A percentile compares a stretch with the other conserved stretches of the same genome.
Evolutionary conservation across 1,140 invertebrate genomes (phyloP).

Genomic region (Drosophila dunni): DNA sequence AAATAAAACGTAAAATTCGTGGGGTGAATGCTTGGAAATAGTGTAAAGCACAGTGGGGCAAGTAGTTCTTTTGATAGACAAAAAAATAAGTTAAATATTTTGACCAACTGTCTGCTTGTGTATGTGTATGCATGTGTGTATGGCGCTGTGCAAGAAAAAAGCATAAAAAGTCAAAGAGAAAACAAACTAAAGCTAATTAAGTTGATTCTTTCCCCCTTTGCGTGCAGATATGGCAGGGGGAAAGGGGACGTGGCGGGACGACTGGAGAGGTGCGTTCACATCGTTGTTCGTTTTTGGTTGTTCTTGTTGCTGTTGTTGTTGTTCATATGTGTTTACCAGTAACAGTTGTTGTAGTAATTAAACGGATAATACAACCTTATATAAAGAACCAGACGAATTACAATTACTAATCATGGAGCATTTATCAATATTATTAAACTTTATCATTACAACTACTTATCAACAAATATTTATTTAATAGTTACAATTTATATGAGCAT

Average conservation of each 20-base stretch:
- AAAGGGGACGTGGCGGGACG: too few species aligned
- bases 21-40: not conserved
- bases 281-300: conserved; percentile 10
- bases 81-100: too few species aligned
- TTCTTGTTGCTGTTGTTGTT: conserved; percentile 20
- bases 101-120: not conserved
- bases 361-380: conserved; percentile 84
- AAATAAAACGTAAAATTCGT: conserved; percentile 8
- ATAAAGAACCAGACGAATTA: conserved; percentile 69
- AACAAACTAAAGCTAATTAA: conserved; percentile 56
- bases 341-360: conserved; percentile 84
- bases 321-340: conserved; percentile 57
- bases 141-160: not conserved
- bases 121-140: not conserved
- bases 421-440: conserved; percentile 13
- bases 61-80: too few species aligned
- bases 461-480: not conserved
- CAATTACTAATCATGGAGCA: conserved; percentile 58
- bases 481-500: too few species aligned
- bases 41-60: not conserved
- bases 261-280: conserved; percentile 35
- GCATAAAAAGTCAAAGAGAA: conserved; percentile 3
- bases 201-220: conserved; percentile 18
- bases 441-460: conserved; percentile 23
- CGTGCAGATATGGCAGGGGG: conserved; percentile 3